Percentiles rank a stretch among this genome's conserved stretches.
phyloP scores from a whole-genome alignment of 1,140 invertebrate genomes.

The Monochamus saltuarius region DNA sequence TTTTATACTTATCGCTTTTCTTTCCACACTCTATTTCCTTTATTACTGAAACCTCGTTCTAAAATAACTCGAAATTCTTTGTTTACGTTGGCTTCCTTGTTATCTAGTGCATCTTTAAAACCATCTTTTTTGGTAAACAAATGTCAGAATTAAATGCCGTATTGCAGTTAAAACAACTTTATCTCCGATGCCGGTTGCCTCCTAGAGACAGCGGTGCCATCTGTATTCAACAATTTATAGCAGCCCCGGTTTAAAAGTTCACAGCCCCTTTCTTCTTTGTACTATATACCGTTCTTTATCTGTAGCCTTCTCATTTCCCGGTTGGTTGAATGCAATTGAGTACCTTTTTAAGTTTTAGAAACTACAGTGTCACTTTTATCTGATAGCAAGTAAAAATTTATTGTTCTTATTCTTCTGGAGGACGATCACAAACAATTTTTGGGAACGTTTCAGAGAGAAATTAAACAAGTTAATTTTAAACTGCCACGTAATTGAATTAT shows the following conservation, averaged over 20 bases:
- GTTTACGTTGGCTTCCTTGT: background rate
- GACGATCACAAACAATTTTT: constrained; percentile 1
- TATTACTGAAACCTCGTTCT: constrained; percentile 9
- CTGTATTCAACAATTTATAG: constrained; percentile 45
- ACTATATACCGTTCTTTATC: constrained; percentile 39
- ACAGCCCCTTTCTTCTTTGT: constrained; percentile 26
- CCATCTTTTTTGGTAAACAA: constrained; percentile 22
- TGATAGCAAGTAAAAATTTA: constrained; percentile 46
- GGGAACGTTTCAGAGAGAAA: background rate
- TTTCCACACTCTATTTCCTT: constrained; percentile 19
- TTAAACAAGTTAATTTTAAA: constrained; percentile 3
- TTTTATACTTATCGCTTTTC: constrained; percentile 30
- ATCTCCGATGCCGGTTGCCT: constrained; percentile 42
- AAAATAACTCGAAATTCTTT: background rate
- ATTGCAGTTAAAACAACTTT: constrained; percentile 41
- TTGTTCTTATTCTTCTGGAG: constrained; percentile 24
- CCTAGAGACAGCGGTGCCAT: constrained; percentile 30
- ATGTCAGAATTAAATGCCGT: constrained; percentile 38
- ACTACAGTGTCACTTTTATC: constrained; percentile 50
- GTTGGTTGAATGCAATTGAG: constrained; percentile 48
- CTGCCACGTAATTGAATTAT: too few relatives aligned
- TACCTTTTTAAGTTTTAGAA: constrained; percentile 49
- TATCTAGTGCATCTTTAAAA: background rate
- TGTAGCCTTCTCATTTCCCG: constrained; percentile 49
- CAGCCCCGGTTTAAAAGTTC: constrained; percentile 43